Base-by-base conservation (phyloP, 92 coral and sea anemone genomes). In the Zoanthus sociatus region DNA sequence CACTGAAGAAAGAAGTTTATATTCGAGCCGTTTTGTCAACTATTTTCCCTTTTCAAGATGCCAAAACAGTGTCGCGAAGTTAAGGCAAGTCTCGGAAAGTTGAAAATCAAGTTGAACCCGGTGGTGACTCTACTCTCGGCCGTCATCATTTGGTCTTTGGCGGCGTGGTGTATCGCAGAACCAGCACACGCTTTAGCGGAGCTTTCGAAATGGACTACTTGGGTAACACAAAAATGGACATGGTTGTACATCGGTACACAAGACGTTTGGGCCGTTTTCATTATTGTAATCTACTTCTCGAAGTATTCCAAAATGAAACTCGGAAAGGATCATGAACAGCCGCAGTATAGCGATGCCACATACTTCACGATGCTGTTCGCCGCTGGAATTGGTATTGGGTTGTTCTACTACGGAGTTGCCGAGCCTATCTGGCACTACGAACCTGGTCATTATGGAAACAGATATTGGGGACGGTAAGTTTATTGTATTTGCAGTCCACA, bases 311-410 rank as follows among this genome's bases (percentile, higher is more conserved):
- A 88, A 26, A 82, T 88, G 91, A 88, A 88, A 44, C 91, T 88
- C 16, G 91, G 91, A 1, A 71, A 78, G 75, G 87, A 88, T 33
- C 76, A 88, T 64, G 91, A 88, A 51, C 56, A 88, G 13, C 91
- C 91, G 2, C 87, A 88, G 37, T 87, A 77, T 51, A 54, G 87
- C 81, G 90, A 87, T 53, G 90, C 87, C 30, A 60, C 90, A 9
- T 87, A 88, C 76, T 88, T 88, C 55, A 88, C 91, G 30, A 88
- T 88, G 91, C 66, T 88, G 55, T 88, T 88, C n/a, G 77, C 91
- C 9, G 83, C 91, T 8, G 91, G 91, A n/a, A 82, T 88, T 17
- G 91, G 87, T 6, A 82, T 88, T 30, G 91, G 91, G 30, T 76
- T 88, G 17, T 88, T 88, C 82, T 88, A 88, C 85, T 88, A 82